These are phyloP conservation scores for Stramonita haemastoma DNA, from an alignment of 2,888 invertebrate genomes.

Conservation along the genomic window DNA sequence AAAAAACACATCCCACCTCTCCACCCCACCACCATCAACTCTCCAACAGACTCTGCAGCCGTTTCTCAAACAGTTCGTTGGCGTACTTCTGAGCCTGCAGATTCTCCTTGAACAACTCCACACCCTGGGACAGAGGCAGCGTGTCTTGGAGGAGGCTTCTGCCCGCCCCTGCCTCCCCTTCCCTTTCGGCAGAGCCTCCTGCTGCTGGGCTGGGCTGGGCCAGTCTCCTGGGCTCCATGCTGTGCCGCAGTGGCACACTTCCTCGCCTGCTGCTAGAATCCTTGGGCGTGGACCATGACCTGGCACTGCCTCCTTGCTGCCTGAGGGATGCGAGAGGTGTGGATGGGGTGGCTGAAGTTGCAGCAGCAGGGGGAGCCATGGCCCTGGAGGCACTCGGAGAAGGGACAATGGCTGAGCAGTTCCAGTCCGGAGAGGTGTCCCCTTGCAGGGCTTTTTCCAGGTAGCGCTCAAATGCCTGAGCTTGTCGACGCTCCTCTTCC, in stretches of 20 bases:
- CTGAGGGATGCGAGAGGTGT: not conserved
- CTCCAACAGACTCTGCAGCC: constrained; percentile 46
- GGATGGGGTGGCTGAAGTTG: not conserved
- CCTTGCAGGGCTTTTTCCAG: constrained; percentile 39
- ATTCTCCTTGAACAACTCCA: constrained; percentile 49
- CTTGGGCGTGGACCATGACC: not conserved
- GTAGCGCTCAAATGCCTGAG: constrained; percentile 42
- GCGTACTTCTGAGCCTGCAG: constrained; percentile 54
- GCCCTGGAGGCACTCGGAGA: not conserved
- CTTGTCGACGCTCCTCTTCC: constrained; percentile 29
- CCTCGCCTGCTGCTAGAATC: not conserved
- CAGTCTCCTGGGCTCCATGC: not conserved
- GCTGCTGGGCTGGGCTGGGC: not conserved
- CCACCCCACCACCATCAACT: not conserved
- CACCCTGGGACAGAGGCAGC: constrained; percentile 29
- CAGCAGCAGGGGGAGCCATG: not conserved
- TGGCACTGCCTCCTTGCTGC: not conserved
- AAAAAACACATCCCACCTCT: not conserved
- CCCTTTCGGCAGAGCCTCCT: not conserved
- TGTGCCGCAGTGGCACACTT: not conserved
- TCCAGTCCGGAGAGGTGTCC: not conserved
- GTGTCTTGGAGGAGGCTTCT: not conserved
- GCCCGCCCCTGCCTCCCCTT: not conserved
- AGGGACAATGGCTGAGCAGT: not conserved
- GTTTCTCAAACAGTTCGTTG: constrained; percentile 61